These are phyloP conservation scores for Drosophila sulfurigaster DNA, from an alignment of 1,140 invertebrate genomes.

Conservation along the genomic window DNA sequence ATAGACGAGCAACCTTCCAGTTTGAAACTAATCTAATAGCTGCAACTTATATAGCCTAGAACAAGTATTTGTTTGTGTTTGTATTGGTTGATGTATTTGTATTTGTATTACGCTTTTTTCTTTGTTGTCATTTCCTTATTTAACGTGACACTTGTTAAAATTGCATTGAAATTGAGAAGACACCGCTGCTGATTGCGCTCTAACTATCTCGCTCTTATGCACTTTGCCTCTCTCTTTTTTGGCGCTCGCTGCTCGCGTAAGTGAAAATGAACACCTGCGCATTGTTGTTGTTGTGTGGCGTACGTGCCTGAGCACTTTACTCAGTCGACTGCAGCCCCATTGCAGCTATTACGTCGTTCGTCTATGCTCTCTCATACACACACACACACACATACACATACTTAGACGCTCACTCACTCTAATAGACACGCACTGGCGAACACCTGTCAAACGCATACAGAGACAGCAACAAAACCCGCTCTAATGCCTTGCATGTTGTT, in stretches of 20 bases:
- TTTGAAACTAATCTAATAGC: constrained; percentile 1
- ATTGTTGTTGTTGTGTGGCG: constrained; percentile 53
- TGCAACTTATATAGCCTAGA: constrained; percentile 23
- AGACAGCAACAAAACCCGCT: constrained; percentile 29
- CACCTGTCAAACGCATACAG: constrained; percentile 64
- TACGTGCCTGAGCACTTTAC: constrained; percentile 61
- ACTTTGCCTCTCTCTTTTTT: neutral
- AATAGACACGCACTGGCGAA: constrained; percentile 63
- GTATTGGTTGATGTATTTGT: neutral
- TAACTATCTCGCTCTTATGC: neutral
- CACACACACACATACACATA: constrained; percentile 22
- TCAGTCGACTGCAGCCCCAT: constrained; percentile 48
- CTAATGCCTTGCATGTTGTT: constrained; percentile 43
- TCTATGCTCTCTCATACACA: constrained; percentile 57
- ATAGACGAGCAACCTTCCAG: constrained; percentile 3
- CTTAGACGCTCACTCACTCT: constrained; percentile 21
- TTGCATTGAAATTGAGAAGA: constrained; percentile 79
- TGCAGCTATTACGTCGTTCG: constrained; percentile 77
- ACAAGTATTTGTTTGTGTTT: constrained; percentile 23
- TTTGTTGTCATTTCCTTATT: constrained; percentile 79
- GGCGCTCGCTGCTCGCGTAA: constrained; percentile 8
- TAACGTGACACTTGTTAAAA: constrained; percentile 75
- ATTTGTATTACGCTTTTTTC: constrained; percentile 9
- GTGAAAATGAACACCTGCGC: constrained; percentile 75
- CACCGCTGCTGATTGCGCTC: constrained; percentile 37